These are phyloP conservation scores for Stramonita haemastoma DNA, from an alignment of 2,888 invertebrate genomes.

Conservation along the genomic window DNA sequence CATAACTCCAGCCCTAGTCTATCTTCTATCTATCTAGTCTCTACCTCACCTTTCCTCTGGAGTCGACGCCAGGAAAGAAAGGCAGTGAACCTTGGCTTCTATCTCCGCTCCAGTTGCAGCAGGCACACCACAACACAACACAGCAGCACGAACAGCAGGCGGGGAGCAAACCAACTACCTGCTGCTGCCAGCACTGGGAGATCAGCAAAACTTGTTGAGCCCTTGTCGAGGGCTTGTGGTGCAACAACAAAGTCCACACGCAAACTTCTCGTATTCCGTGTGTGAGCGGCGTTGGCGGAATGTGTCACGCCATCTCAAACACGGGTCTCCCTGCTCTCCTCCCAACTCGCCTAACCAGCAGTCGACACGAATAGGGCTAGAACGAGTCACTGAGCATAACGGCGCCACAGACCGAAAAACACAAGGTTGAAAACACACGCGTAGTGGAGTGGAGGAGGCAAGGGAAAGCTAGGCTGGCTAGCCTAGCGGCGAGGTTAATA, in stretches of 20 bases:
- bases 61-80: no score
- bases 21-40: no score
- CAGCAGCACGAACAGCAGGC: neutral
- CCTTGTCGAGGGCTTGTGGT: neutral
- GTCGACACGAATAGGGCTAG: neutral
- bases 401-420: neutral
- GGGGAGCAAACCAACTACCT: slow-evolving; percentile 18
- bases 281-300: neutral
- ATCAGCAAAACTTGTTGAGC: slow-evolving; percentile 26
- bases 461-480: slow-evolving; percentile 12
- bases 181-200: slow-evolving; percentile 23
- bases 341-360: neutral
- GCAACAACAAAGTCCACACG: slow-evolving; percentile 4
- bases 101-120: neutral
- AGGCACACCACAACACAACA: neutral
- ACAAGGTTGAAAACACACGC: slow-evolving; percentile 16
- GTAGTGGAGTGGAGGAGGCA: neutral
- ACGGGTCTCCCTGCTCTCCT: neutral
- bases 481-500: slow-evolving; percentile 35
- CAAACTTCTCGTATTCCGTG: neutral
- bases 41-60: no score
- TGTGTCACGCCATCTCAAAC: neutral
- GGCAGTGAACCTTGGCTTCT: no score
- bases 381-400: slow-evolving; percentile 28
- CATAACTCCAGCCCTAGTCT: no score